Conservation (phyloP, 2,888 invertebrate species). For the Kryphioiulus occultus region DNA sequence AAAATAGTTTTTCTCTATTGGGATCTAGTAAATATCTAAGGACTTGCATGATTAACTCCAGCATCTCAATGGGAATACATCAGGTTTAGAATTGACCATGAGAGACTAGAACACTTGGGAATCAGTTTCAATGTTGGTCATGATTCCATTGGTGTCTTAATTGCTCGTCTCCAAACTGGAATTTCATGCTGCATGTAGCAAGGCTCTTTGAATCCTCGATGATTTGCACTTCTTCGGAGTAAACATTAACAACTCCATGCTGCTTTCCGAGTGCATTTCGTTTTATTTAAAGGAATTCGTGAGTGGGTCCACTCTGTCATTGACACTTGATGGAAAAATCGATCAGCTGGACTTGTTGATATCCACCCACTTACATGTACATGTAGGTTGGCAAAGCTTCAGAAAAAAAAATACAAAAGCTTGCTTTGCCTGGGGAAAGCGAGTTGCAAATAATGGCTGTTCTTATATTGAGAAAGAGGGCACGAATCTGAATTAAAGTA, state of each 20-base stretch:
- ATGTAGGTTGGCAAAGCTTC: not conserved
- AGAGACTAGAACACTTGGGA: no score
- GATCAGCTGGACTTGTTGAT: slow-evolving; percentile 3
- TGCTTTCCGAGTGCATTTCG: not conserved
- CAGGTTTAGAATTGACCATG: no score
- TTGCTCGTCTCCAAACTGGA: not conserved
- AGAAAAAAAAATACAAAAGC: not conserved
- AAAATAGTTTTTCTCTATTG: no score
- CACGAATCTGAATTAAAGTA: not conserved
- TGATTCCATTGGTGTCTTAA: no score
- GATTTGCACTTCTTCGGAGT: slow-evolving; percentile 1
- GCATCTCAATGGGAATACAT: no score
- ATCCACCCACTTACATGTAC: not conserved
- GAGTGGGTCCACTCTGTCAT: not conserved
- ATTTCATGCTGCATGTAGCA: not conserved
- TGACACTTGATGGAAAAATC: slow-evolving; percentile 11
- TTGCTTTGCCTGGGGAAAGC: not conserved
- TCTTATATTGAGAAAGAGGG: not conserved
- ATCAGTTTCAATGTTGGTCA: no score
- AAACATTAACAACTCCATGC: not conserved
- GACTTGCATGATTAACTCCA: no score
- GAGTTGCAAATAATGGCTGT: not conserved
- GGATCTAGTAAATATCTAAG: no score
- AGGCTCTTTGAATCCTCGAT: not conserved
- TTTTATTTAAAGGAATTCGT: not conserved